Base-by-base conservation (phyloP, 2,113 vertebrate species). In the Crotophaga sulcirostris region DNA sequence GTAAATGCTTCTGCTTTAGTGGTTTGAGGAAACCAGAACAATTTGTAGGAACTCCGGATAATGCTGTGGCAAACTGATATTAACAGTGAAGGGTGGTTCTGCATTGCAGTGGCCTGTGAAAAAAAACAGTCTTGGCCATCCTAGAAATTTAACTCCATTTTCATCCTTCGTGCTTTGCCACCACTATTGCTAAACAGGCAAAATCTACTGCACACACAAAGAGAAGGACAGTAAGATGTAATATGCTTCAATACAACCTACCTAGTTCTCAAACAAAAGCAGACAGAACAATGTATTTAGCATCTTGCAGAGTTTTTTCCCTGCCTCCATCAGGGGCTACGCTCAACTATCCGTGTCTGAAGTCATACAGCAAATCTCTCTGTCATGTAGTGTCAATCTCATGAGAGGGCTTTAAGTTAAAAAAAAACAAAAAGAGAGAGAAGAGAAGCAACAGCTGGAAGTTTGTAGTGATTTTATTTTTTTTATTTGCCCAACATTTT, bases 11-110 rank as follows among this genome's bases (percentile, higher is more conserved):
- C 63, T 93, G 59, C 78, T 93, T 79, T 59, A 68, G 75, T 34
- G 34, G 25, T 52, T 78, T 78, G 76, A 88, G 90, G 73, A 76
- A 96, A 81, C 26, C 42, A 88, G 73, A 93, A 86, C 64, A 93
- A 88, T 66, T 87, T 19, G 1, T 4, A 77, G 72, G 47, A 84
- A 91, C 72, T 83, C 10, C 2, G 16, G 74, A 90, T n/a, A 87
- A 72, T 1, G 0, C 47, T 80, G 90, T 51, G 63, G 38, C 78
- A 93, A 95, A 63, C 51, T 51, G 78, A 47, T 63, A 92, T 7
- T 40, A 81, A 83, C 42, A 85, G n/a, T 5, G 20, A 74, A 77
- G 21, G 26, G 64, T 45, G 63, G 3, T 90, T 56, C 25, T 86
- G 47, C 25, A 77, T 7, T 52, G 60, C 56, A 88, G 52, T 5